Percentiles rank a stretch among this genome's conserved stretches.
These are phyloP conservation scores for Lophius piscatorius DNA, from an alignment of 2,113 vertebrate species.

Conservation along the genomic window DNA sequence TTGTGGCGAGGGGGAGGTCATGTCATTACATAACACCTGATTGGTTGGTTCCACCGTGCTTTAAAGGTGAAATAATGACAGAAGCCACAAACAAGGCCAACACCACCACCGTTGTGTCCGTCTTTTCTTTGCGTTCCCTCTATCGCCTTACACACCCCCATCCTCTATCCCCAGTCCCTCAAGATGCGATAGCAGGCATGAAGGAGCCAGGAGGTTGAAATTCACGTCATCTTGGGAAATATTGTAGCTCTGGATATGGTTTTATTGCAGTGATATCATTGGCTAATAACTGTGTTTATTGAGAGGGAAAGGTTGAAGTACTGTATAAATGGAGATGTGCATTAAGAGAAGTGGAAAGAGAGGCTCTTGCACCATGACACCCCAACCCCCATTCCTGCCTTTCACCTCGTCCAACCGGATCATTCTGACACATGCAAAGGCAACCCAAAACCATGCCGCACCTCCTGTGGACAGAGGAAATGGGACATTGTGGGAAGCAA, in stretches of 20 bases:
- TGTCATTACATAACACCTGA: constrained; percentile 8
- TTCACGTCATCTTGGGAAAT: too few relatives aligned
- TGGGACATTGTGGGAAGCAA: constrained; percentile 29
- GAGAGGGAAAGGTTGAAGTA: too few relatives aligned
- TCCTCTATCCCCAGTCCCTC: constrained; percentile 22
- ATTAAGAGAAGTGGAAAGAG: constrained; percentile 2
- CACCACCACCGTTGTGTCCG: background rate
- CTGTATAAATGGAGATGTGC: too few relatives aligned
- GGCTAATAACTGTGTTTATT: too few relatives aligned
- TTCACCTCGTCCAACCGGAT: constrained; percentile 46
- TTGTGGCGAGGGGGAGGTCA: background rate
- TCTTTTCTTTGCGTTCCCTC: background rate
- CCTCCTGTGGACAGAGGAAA: constrained; percentile 36
- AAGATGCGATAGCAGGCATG: constrained; percentile 6
- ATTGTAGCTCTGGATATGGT: too few relatives aligned
- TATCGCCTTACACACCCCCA: constrained; percentile 16
- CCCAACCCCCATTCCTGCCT: constrained; percentile 16
- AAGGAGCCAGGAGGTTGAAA: too few relatives aligned
- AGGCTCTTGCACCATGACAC: background rate
- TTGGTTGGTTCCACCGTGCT: constrained; percentile 11
- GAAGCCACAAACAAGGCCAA: constrained; percentile 2
- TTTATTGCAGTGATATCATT: too few relatives aligned
- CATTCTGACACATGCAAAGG: constrained; percentile 38
- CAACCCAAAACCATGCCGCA: constrained; percentile 26
- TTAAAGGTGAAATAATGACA: constrained; percentile 1